Conservation (phyloP, 2,113 vertebrate species). For the Aleadryas rufinucha region DNA sequence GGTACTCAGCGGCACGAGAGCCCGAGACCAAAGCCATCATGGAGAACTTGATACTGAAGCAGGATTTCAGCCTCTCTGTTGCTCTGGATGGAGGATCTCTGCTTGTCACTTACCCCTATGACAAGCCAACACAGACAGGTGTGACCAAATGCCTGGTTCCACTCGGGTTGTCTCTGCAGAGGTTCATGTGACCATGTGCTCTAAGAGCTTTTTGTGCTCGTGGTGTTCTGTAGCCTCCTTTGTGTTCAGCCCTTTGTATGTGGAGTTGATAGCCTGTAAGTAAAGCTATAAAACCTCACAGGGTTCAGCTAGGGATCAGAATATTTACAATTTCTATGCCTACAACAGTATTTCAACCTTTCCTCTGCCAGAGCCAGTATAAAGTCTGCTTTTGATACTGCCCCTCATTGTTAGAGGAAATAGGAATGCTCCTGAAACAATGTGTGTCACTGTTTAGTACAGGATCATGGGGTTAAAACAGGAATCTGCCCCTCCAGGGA, state of each 20-base stretch:
- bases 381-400: neutral
- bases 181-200: neutral
- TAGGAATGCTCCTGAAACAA: neutral
- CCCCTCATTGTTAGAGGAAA: neutral
- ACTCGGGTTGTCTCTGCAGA: neutral
- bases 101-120: conserved; percentile 91
- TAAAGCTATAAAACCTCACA: neutral
- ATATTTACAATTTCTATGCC: neutral
- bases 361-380: neutral
- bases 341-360: neutral
- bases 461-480: neutral
- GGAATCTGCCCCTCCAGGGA: neutral
- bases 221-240: neutral
- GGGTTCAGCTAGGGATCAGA: neutral
- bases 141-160: neutral
- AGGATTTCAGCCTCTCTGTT: conserved; percentile 88
- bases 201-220: neutral
- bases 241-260: neutral
- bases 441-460: neutral
- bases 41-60: conserved; percentile 85
- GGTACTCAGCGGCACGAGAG: conserved; percentile 69
- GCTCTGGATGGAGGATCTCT: conserved; percentile 92
- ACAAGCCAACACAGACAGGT: conserved; percentile 92
- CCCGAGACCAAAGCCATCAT: conserved; percentile 92
- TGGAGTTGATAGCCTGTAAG: neutral